These are phyloP conservation scores for Mandrillus leucophaeus DNA, from an alignment of 2,113 vertebrate species.

Conservation along the genomic window DNA sequence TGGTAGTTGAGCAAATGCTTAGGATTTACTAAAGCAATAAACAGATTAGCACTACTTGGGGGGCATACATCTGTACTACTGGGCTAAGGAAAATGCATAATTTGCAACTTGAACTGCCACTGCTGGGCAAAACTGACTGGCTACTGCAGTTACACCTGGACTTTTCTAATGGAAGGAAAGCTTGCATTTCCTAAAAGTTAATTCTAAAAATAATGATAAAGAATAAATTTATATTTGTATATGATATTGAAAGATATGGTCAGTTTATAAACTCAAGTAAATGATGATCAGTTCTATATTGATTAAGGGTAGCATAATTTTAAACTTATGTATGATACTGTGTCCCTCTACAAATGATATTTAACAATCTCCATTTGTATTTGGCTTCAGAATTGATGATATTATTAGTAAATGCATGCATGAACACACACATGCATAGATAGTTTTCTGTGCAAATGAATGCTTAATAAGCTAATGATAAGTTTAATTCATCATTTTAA, in stretches of 20 bases:
- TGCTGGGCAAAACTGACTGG: neutral
- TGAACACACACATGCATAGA: neutral
- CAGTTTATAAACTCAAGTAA: neutral
- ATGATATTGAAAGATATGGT: neutral
- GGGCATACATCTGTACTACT: neutral
- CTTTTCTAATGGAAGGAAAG: neutral
- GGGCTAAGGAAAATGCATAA: neutral
- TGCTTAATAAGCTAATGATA: constrained; percentile 2
- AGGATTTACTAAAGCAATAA: constrained; percentile 57
- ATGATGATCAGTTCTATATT: neutral
- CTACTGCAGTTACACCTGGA: neutral
- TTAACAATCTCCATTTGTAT: constrained; percentile 14
- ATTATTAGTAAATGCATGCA: neutral
- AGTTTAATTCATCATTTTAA: constrained; percentile 41
- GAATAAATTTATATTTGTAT: neutral
- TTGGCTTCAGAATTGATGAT: constrained; percentile 46
- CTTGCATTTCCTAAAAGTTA: neutral
- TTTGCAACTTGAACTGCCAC: neutral
- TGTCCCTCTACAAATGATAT: neutral
- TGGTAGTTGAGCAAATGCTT: constrained; percentile 14
- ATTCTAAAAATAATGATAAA: neutral
- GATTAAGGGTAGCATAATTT: neutral
- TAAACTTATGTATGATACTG: neutral
- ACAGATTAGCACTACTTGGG: neutral
- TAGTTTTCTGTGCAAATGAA: neutral